Conservation (phyloP, 2,797 vertebrate genomes). For the Distichodus sexfasciatus region DNA sequence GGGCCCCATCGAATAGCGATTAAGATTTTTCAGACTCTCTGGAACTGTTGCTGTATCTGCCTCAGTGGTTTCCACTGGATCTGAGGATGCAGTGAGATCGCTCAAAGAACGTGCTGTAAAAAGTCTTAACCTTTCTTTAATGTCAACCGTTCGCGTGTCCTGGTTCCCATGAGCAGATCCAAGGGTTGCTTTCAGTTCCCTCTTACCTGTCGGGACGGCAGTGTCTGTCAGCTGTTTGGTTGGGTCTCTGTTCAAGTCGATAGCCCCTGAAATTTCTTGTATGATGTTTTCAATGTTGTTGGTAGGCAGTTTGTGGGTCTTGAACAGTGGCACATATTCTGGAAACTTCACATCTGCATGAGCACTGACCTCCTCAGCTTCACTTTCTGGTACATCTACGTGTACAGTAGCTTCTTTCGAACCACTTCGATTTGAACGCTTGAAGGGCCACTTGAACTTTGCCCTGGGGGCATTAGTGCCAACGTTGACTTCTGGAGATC, state of each 20-base stretch:
- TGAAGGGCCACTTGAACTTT: conserved; percentile 64
- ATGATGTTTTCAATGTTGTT: conserved; percentile 36
- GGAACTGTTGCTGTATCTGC: conserved; percentile 21
- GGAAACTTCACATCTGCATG: conserved; percentile 42
- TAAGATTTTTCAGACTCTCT: conserved; percentile 46
- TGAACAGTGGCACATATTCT: conserved; percentile 64
- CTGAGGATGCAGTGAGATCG: conserved; percentile 28
- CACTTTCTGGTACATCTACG: conserved; percentile 19
- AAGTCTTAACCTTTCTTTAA: conserved; percentile 66
- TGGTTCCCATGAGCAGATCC: conserved; percentile 28
- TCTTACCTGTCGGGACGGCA: neutral
- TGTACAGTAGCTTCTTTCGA: conserved; percentile 25
- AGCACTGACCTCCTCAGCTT: neutral
- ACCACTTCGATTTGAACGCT: conserved; percentile 45
- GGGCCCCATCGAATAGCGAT: conserved; percentile 48
- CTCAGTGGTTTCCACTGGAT: conserved; percentile 34
- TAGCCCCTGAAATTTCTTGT: conserved; percentile 3
- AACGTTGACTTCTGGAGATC: conserved; percentile 45
- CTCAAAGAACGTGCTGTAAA: conserved; percentile 41
- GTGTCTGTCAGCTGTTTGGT: conserved; percentile 21
- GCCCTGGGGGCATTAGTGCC: conserved; percentile 50
- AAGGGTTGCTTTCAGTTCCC: conserved; percentile 18
- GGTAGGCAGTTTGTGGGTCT: conserved; percentile 63
- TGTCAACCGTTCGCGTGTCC: conserved; percentile 48
- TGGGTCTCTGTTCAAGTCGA: conserved; percentile 36